These are phyloP conservation scores for Germaria angustata DNA, from an alignment of 2,888 invertebrate species.

Conservation along the genomic window DNA sequence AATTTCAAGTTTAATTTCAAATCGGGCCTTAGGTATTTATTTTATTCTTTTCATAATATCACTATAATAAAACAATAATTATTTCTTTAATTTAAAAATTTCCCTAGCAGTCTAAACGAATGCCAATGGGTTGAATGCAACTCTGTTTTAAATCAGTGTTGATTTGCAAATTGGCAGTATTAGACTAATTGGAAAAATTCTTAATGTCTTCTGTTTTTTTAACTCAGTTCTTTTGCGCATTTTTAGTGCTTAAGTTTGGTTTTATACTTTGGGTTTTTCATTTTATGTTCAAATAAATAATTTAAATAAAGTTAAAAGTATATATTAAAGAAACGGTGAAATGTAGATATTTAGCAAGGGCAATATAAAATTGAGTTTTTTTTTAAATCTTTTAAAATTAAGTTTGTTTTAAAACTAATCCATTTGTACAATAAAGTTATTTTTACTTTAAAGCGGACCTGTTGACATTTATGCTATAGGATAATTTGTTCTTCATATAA, in stretches of 20 bases:
- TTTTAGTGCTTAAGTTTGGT: constrained; percentile 62
- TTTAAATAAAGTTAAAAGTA: neutral
- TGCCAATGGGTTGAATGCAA: constrained; percentile 47
- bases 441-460: too few relatives aligned
- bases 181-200: constrained; percentile 49
- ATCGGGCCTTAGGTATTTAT: neutral
- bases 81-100: constrained; percentile 24
- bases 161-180: constrained; percentile 47
- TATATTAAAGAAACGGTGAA: neutral
- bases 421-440: too few relatives aligned
- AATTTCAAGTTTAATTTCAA: constrained; percentile 11
- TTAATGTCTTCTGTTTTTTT: constrained; percentile 56
- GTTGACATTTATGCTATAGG: too few relatives aligned
- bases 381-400: too few relatives aligned
- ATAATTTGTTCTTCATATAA: neutral
- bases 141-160: constrained; percentile 42
- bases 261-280: constrained; percentile 30
- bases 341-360: neutral
- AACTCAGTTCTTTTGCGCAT: constrained; percentile 67
- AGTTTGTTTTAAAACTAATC: too few relatives aligned
- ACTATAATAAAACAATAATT: constrained; percentile 32
- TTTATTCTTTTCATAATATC: constrained; percentile 24
- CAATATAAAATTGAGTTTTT: too few relatives aligned
- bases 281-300: constrained; percentile 5
- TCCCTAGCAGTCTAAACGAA: constrained; percentile 46